Base-by-base conservation (phyloP, 2,113 vertebrate species). In the Pogona vitticeps region DNA sequence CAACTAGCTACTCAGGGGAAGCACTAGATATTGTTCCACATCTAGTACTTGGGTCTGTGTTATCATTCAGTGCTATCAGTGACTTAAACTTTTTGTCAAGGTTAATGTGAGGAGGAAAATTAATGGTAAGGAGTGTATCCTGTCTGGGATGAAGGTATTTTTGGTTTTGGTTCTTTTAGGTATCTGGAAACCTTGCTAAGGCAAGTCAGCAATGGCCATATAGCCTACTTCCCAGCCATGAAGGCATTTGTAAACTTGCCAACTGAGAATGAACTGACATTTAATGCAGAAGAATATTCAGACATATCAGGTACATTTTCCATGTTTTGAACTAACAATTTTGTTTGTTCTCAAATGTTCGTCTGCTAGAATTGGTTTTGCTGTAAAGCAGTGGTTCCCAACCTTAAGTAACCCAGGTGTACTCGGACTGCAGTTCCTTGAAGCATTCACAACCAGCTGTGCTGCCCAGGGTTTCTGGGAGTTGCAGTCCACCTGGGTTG, bases 201-300 rank as follows among this genome's bases (percentile, higher is more conserved):
- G 83, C 99, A 99, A 96, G 99, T 99, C 91, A 99, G 99, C 94
- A 99, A 99, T 84, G 99, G 98, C 68, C 99, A 99, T 94, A 99
- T 99, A 93, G 99, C 99, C 73, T 99, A 99, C 94, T 99, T 99
- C 90, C 99, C 98, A 23, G 99, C 99, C 82, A 99, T 99, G 99
- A 99, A 99, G 94, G 99, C 99, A 28, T 99, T 99, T 78, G 99
- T 99, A 91, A 99, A 99, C 91, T 97, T 99, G 91, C 99, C 99
- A 81, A 99, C 98, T 1, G 99, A 99, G 96, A 99, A 99, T 89
- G 99, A 99, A 40, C 95, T 99, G 89, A 99, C 98, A 1, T 99
- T 99, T 93, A 99, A 99, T 67, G 99, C 99, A 18, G 99, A 99
- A 90, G 99, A 99, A 83, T 99, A 99, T 95, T 99, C 99, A 1